A percentile compares a stretch with the other conserved stretches of the same genome.
These are phyloP conservation scores for Druon quercuslanigerum DNA, from an alignment of 1,140 invertebrate genomes.

Conservation along the genomic window DNA sequence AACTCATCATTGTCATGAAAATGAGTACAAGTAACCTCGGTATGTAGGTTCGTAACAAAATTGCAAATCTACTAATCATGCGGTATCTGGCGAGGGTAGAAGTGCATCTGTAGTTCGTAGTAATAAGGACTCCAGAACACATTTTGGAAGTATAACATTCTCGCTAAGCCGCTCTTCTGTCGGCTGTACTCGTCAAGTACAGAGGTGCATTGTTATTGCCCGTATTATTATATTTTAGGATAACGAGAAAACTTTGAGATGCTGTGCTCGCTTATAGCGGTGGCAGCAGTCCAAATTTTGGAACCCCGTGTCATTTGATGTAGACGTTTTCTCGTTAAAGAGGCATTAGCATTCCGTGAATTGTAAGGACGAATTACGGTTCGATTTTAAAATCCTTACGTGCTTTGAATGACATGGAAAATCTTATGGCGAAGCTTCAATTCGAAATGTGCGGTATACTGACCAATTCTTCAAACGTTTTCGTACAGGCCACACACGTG, in stretches of 20 bases:
- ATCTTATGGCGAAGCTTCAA: no score
- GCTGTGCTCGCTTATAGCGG: slow-evolving; percentile 36
- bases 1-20: no score
- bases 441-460: no score
- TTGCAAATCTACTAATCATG: background rate
- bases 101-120: background rate
- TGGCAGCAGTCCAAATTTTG: slow-evolving; percentile 48
- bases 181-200: background rate
- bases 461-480: no score
- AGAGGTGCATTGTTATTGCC: slow-evolving; percentile 44
- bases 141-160: slow-evolving; percentile 15
- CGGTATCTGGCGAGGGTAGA: background rate
- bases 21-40: no score
- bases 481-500: no score
- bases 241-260: slow-evolving; percentile 52
- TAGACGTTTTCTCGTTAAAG: slow-evolving; percentile 41
- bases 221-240: slow-evolving; percentile 50
- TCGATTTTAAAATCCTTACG: background rate
- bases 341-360: slow-evolving; percentile 44
- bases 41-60: background rate
- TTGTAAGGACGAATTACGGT: slow-evolving; percentile 4
- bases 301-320: slow-evolving; percentile 35
- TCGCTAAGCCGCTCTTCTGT: background rate
- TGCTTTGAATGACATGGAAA: background rate
- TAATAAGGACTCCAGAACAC: background rate